phyloP scores from a whole-genome alignment of 2,113 vertebrate genomes.

The Etheostoma cragini region DNA sequence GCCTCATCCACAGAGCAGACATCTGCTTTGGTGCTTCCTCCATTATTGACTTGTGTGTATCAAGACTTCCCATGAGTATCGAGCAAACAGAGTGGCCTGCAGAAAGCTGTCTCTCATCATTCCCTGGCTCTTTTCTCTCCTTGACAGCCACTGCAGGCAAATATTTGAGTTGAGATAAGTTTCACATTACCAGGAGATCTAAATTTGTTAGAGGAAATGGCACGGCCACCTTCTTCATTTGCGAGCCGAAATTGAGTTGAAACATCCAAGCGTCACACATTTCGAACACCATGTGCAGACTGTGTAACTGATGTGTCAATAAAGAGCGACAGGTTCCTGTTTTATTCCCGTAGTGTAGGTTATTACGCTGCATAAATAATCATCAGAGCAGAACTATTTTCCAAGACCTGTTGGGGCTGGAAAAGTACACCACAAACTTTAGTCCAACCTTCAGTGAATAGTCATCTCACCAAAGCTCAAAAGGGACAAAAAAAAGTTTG shows the following conservation, averaged over 20 bases:
- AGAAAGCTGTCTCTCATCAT: slow-evolving; percentile 73
- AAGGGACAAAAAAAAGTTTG: slow-evolving; percentile 37
- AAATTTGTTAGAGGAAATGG: slow-evolving; percentile 56
- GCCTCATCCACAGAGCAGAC: slow-evolving; percentile 27
- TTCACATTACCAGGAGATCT: slow-evolving; percentile 70
- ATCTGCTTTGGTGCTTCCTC: slow-evolving; percentile 48
- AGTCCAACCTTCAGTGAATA: slow-evolving; percentile 39
- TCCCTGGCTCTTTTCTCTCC: slow-evolving; percentile 62
- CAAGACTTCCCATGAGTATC: slow-evolving; percentile 71
- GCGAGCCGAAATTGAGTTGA: slow-evolving; percentile 40
- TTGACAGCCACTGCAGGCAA: slow-evolving; percentile 75
- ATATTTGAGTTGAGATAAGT: slow-evolving; percentile 78
- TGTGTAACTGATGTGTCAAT: slow-evolving; percentile 28
- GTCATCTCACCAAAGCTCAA: slow-evolving; percentile 20
- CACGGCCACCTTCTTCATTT: slow-evolving; percentile 37
- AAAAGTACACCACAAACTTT: slow-evolving; percentile 35
- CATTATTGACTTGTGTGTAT: slow-evolving; percentile 73
- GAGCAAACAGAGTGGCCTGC: slow-evolving; percentile 74
- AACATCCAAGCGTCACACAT: slow-evolving; percentile 18
- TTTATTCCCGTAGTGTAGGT: not conserved
- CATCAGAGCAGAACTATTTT: slow-evolving; percentile 52
- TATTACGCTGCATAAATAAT: slow-evolving; percentile 49
- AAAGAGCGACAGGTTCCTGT: not conserved
- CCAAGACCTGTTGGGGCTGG: slow-evolving; percentile 41
- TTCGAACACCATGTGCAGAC: not conserved